Percentiles rank a stretch among this genome's conserved stretches.
phyloP scores from a whole-genome alignment of 2,113 vertebrate species.

The Dasyornis broadbenti region DNA sequence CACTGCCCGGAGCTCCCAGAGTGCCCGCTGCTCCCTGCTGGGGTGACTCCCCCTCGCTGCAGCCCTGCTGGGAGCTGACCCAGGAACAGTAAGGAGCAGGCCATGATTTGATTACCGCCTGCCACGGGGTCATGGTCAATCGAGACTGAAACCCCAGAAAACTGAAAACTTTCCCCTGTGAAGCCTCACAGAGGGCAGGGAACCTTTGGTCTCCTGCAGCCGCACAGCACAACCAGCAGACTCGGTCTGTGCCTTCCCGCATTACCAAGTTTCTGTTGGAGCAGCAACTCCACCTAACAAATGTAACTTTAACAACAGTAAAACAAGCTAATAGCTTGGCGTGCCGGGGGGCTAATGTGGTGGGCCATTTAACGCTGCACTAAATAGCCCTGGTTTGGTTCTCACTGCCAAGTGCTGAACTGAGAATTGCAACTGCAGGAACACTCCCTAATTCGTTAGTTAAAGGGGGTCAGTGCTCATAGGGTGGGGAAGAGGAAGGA shows the following conservation, averaged over 20 bases:
- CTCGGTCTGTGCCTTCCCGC: neutral
- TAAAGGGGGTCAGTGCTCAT: conserved; percentile 82
- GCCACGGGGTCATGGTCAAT: neutral
- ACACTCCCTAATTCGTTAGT: conserved; percentile 75
- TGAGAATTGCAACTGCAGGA: conserved; percentile 77
- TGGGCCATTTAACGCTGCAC: conserved; percentile 77
- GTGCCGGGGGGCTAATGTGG: conserved; percentile 81
- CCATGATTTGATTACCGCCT: neutral
- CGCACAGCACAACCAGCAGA: neutral
- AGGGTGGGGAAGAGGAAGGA: conserved; percentile 44
- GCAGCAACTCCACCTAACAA: conserved; percentile 75
- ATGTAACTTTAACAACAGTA: conserved; percentile 80
- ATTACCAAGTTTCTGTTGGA: conserved; percentile 63
- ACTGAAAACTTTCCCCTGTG: neutral
- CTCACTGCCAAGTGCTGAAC: conserved; percentile 77
- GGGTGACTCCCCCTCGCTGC: accelerated
- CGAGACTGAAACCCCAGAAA: no score
- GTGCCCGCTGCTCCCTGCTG: neutral
- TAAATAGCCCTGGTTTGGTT: conserved; percentile 79
- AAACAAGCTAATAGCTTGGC: conserved; percentile 79
- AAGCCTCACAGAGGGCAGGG: neutral
- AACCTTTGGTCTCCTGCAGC: neutral
- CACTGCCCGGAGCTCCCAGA: neutral
- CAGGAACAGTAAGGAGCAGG: neutral
- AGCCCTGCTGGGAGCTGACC: neutral